A percentile compares a stretch with the other conserved stretches of the same genome.
Conservation (phyloP, 2,797 vertebrate species). For the Cryptoblepharus egeriae region DNA sequence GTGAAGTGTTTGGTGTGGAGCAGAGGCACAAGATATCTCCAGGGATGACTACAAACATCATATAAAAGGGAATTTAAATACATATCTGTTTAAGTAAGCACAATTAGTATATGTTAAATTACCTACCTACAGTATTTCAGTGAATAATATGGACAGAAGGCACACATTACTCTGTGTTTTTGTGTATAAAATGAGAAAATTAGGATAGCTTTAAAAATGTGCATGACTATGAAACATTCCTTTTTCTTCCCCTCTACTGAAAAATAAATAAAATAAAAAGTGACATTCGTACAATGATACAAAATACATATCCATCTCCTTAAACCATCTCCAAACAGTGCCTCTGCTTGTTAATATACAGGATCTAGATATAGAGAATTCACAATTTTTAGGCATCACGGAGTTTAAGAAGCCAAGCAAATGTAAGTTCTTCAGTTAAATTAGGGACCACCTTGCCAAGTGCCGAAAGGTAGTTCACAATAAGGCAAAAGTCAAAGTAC, state of each 20-base stretch:
- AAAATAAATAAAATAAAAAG: background rate
- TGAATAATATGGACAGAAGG: background rate
- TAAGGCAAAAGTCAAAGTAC: constrained; percentile 47
- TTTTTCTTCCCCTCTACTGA: background rate
- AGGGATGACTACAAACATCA: fast-evolving
- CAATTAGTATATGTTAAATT: fast-evolving
- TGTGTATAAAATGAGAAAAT: background rate
- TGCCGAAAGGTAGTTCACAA: background rate
- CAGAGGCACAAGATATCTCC: background rate
- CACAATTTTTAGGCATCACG: background rate
- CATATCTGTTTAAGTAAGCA: fast-evolving
- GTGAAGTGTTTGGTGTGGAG: background rate
- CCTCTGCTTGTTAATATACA: background rate
- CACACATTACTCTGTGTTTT: too few species aligned
- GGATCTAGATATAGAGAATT: background rate
- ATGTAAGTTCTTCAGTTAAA: background rate
- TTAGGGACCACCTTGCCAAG: fast-evolving
- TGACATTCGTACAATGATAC: background rate
- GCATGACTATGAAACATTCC: background rate
- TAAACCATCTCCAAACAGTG: background rate
- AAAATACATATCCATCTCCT: background rate
- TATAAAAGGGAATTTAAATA: background rate
- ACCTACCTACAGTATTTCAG: too few species aligned
- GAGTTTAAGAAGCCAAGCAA: background rate
- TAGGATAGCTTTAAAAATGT: background rate